Evolutionary conservation across 2,113 vertebrate species (phyloP), one percentile per base, ranked within the genome.

Genomic region (Pelmatolapia mariae): DNA sequence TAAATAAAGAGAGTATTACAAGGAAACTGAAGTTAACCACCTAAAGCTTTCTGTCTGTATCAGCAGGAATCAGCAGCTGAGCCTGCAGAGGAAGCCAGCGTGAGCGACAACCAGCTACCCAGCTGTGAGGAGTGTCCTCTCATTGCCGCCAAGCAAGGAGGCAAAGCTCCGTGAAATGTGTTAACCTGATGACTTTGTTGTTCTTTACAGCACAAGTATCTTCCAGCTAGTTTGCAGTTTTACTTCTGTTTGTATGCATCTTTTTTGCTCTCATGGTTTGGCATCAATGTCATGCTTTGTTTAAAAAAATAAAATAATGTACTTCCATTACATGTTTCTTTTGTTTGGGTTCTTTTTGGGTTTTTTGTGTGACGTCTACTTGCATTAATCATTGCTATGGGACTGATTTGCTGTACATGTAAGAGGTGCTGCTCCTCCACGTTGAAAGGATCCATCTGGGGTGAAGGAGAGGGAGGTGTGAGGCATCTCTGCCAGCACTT

Each of bases 211-310:
- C 52, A 13, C 80, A 53, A 45, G 38, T 63, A 26, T 89, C 54
- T 61, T 81, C 24, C 54, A 85, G 50, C 54, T n/a, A 63, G 13
- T 45, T 19, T 81, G 80, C 19, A 80, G 54, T 84, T 84, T 84
- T 71, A 45, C 22, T 73, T 73, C 9, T 18, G 40, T 73, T 47
- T 73, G 19, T 66, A 43, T 61, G 61, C 87, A 38, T 66, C 82
- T 87, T 90, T 83, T 81, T 36, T 78, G 83, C 19, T 52, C 18
- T 80, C 66, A 26, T 73, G 85, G 82, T 88, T 84, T 81, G 66
- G 84, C 82, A 66, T 88, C 78, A 56, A 6, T 1, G 80, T 88
- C 61, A 24, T 80, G 38, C 53, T 92, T 93, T 93, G 43, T 57
- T n/a, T 73, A 90, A 61, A 90, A 81, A 88, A 88, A 80, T 50